Evolutionary conservation across 1,140 invertebrate genomes (phyloP).

Genomic region (Polyergus mexicanus): DNA sequence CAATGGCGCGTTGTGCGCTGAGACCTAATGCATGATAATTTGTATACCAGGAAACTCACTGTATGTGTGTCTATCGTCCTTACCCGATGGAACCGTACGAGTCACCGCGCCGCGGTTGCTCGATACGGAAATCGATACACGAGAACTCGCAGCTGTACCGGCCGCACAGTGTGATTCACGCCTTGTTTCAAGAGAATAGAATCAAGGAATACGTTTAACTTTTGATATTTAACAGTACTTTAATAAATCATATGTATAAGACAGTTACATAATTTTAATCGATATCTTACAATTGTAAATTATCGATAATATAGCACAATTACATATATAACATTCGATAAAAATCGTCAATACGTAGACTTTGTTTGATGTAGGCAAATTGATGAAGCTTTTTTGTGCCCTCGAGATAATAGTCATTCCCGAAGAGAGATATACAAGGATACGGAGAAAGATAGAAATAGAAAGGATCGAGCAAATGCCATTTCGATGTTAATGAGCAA

Average conservation of each 20-base stretch:
- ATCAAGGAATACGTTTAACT: slow-evolving; percentile 21
- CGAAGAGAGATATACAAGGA: slow-evolving; percentile 26
- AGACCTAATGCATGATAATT: slow-evolving; percentile 67
- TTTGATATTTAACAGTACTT: not conserved
- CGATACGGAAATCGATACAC: slow-evolving; percentile 70
- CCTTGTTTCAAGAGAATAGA: slow-evolving; percentile 35
- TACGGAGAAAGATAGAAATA: slow-evolving; percentile 48
- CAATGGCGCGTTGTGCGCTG: slow-evolving; percentile 55
- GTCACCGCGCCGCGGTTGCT: slow-evolving; percentile 32
- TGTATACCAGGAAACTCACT: slow-evolving; percentile 71
- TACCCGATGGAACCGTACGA: slow-evolving; percentile 51
- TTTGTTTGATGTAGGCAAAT: not conserved
- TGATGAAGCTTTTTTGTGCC: slow-evolving; percentile 18
- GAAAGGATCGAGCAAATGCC: slow-evolving; percentile 52
- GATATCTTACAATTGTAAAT: not conserved
- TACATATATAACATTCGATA: not conserved
- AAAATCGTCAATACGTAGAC: not conserved
- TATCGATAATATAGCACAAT: not conserved
- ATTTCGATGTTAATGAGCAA: slow-evolving; percentile 58
- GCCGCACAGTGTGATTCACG: slow-evolving; percentile 54
- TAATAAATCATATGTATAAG: not conserved
- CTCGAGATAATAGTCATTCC: slow-evolving; percentile 12
- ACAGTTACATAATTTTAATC: not conserved
- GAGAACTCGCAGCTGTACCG: slow-evolving; percentile 54
- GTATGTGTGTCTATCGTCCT: slow-evolving; percentile 50